Evolutionary conservation across 23 tunicate genomes (phyloP).

Genomic region (Styela clava): DNA sequence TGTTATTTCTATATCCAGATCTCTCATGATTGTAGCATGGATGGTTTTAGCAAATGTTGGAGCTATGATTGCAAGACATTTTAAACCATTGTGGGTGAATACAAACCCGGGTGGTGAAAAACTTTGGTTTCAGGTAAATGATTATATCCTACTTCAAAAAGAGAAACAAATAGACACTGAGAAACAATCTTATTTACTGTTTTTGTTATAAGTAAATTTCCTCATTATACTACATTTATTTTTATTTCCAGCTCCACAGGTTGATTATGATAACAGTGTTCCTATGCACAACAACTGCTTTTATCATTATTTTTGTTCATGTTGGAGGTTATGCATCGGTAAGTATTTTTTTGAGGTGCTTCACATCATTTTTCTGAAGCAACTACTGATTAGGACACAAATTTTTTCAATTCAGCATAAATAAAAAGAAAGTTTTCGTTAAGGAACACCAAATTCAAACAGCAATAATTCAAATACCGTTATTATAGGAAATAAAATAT

Average conservation of each 20-base stretch:
- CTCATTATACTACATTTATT: no score
- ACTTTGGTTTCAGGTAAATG: slow-evolving; percentile 84
- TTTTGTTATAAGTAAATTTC: no score
- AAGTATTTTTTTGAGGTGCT: slow-evolving; percentile 15
- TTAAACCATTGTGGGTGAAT: slow-evolving; percentile 64
- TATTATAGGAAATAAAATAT: no score
- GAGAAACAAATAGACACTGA: background rate
- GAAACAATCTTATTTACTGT: background rate
- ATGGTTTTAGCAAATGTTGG: slow-evolving; percentile 63
- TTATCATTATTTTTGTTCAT: slow-evolving; percentile 48
- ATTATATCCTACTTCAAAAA: background rate
- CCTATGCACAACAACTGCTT: slow-evolving; percentile 44
- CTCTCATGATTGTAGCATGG: slow-evolving; percentile 84
- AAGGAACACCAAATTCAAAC: no score
- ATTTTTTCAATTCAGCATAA: no score
- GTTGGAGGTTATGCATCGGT: slow-evolving; percentile 46
- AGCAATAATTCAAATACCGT: no score
- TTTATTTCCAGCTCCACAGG: slow-evolving; percentile 50
- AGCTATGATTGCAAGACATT: slow-evolving; percentile 65
- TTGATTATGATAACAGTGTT: slow-evolving; percentile 42
- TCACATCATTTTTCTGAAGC: no score
- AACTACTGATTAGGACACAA: no score
- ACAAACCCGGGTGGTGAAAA: slow-evolving; percentile 15
- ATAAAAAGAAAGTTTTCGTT: no score
- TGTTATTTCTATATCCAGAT: slow-evolving; percentile 22